phyloP scores from a whole-genome alignment of 2,797 vertebrate species.

The Erithacus rubecula region DNA sequence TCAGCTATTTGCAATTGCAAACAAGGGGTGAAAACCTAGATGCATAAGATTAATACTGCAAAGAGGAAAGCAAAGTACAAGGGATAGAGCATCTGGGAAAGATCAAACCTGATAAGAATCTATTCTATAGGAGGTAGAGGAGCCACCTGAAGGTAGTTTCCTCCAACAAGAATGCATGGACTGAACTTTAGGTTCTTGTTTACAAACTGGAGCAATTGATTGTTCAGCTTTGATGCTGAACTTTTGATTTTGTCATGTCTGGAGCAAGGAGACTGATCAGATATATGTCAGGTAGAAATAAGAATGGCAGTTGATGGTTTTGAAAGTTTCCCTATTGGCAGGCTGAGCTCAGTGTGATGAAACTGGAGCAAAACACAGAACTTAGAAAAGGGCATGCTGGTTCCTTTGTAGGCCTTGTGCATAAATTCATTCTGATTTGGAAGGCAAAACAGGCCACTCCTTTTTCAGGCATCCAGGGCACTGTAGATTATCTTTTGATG shows the following conservation, averaged over 20 bases:
- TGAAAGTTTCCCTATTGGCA: background rate
- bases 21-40: background rate
- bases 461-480: background rate
- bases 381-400: background rate
- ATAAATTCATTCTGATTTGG: constrained; percentile 15
- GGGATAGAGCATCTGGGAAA: background rate
- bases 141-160: background rate
- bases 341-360: background rate
- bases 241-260: background rate
- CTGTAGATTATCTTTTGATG: background rate
- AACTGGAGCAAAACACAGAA: background rate
- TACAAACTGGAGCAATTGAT: background rate
- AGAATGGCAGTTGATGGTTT: background rate
- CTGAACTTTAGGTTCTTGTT: background rate
- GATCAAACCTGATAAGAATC: background rate
- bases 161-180: background rate
- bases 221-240: background rate
- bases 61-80: background rate
- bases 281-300: background rate
- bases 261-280: background rate
- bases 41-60: background rate
- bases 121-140: background rate
- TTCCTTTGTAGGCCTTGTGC: background rate
- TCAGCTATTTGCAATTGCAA: constrained; percentile 19
- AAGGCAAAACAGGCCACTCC: constrained; percentile 9